Evolutionary conservation across 2,888 invertebrate genomes (phyloP).

Genomic region (Magallana nippona): DNA sequence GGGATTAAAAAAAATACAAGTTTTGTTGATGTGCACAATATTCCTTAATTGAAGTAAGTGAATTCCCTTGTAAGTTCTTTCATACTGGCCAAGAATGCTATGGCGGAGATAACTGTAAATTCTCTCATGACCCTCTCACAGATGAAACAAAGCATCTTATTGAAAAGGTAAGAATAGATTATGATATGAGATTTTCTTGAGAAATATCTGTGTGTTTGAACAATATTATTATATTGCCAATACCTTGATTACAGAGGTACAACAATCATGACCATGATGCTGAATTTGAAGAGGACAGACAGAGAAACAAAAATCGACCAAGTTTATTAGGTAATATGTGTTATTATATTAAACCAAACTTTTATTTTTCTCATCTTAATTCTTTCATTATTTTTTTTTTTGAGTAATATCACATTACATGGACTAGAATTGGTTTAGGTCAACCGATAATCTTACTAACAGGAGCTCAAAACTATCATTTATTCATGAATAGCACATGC

Average conservation of each 20-base stretch:
- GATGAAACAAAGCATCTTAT: constrained; percentile 86
- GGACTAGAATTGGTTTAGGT: too few relatives aligned
- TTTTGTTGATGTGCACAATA: background rate
- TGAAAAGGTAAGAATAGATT: constrained; percentile 79
- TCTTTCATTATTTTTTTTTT: background rate
- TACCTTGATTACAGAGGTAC: constrained; percentile 9
- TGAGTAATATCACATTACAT: too few relatives aligned
- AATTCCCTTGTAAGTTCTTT: constrained; percentile 98
- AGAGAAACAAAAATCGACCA: constrained; percentile 38
- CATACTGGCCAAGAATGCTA: constrained; percentile 91
- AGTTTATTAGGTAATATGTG: constrained; percentile 42
- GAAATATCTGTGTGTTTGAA: too few relatives aligned
- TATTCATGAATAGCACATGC: too few relatives aligned
- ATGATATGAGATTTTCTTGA: too few relatives aligned
- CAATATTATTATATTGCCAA: background rate
- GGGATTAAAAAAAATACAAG: too few relatives aligned
- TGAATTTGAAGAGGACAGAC: constrained; percentile 26
- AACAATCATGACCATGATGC: constrained; percentile 36
- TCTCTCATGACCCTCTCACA: constrained; percentile 93
- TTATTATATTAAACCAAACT: background rate
- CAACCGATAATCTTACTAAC: too few relatives aligned
- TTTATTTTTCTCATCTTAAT: background rate
- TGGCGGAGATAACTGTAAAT: constrained; percentile 91
- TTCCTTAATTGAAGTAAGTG: constrained; percentile 80
- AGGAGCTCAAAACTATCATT: too few relatives aligned